phyloP scores from a whole-genome alignment of 2,113 vertebrate species.

The Danionella cerebrum region DNA sequence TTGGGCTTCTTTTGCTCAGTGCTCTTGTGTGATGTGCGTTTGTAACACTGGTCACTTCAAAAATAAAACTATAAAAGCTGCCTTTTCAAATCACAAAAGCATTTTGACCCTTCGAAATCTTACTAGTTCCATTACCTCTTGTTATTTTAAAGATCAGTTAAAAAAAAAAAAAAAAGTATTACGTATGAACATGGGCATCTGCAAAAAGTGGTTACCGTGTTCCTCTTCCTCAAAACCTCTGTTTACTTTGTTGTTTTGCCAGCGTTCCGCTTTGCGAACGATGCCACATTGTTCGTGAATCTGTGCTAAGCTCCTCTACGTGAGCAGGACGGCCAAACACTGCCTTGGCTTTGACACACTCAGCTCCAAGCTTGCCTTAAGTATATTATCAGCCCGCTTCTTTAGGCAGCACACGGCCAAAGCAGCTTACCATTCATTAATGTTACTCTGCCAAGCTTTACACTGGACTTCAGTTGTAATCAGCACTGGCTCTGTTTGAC shows the following conservation, averaged over 20 bases:
- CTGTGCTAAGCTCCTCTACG: constrained; percentile 83
- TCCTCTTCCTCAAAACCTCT: too few species aligned
- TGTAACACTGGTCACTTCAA: too few species aligned
- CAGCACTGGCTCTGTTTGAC: constrained; percentile 90
- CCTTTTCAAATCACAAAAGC: too few species aligned
- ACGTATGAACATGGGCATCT: too few species aligned
- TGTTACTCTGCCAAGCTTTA: constrained; percentile 96
- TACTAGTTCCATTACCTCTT: too few species aligned
- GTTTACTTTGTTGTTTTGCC: not conserved
- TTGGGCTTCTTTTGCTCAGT: too few species aligned
- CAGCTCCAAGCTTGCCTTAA: constrained; percentile 82
- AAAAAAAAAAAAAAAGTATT: too few species aligned
- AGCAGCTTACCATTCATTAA: constrained; percentile 99
- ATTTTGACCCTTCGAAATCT: too few species aligned
- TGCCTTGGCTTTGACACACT: constrained; percentile 86
- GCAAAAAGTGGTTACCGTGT: too few species aligned
- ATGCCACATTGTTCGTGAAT: constrained; percentile 68
- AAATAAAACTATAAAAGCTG: too few species aligned
- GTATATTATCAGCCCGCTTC: constrained; percentile 97
- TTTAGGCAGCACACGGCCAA: constrained; percentile 94
- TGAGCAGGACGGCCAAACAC: constrained; percentile 78
- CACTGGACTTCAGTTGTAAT: constrained; percentile 89
- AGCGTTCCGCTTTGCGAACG: not conserved
- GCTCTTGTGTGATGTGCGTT: too few species aligned
- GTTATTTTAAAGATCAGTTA: too few species aligned